Conservation (phyloP, 2,797 vertebrate genomes). For the Triplophysa yarkandensis region DNA sequence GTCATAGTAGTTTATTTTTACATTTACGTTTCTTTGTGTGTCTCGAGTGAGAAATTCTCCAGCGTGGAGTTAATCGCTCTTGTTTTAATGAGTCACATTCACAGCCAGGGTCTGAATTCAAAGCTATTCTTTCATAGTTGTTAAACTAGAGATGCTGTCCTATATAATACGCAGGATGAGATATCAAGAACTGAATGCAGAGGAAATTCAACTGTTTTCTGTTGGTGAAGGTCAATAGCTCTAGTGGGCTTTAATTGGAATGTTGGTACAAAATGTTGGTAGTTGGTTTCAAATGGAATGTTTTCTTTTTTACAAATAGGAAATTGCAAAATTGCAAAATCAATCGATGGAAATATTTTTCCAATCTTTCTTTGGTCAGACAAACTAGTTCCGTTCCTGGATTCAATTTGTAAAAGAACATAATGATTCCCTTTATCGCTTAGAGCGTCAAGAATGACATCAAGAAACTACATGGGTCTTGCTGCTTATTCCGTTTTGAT, state of each 20-base stretch:
- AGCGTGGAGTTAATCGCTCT: background rate
- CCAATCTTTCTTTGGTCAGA: background rate
- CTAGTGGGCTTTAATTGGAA: slow-evolving; percentile 10
- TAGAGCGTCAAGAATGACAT: background rate
- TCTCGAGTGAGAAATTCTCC: background rate
- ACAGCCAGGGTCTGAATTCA: background rate
- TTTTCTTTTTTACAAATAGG: background rate
- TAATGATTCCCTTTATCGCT: background rate
- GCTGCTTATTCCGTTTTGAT: background rate
- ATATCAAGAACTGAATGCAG: background rate
- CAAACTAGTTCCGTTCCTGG: background rate
- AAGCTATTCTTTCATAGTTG: background rate
- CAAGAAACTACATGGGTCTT: background rate
- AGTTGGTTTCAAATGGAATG: background rate
- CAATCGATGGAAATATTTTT: background rate
- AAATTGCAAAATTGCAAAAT: background rate
- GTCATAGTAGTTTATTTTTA: background rate
- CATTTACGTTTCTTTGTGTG: background rate
- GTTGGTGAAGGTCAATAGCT: background rate
- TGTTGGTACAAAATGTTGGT: background rate
- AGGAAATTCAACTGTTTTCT: background rate
- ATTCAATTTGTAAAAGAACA: background rate
- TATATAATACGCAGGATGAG: background rate
- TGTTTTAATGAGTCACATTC: background rate
- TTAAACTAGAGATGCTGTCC: background rate